These are phyloP conservation scores for Amorpha juglandis DNA, from an alignment of 2,888 invertebrate species.

Conservation along the genomic window DNA sequence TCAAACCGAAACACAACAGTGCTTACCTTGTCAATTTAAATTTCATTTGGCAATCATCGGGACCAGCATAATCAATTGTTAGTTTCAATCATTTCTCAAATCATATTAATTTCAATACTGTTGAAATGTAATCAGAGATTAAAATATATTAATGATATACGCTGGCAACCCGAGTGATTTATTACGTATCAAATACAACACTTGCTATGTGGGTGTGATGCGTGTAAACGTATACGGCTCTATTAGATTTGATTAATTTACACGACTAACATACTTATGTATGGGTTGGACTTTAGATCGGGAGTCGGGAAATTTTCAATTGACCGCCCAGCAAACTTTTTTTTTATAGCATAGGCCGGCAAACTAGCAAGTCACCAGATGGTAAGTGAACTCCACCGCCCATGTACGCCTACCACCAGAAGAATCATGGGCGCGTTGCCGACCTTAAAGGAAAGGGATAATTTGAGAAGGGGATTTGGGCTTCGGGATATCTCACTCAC, in stretches of 20 bases:
- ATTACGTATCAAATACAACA: constrained; percentile 36
- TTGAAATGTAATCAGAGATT: constrained; percentile 20
- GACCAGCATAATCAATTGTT: not conserved
- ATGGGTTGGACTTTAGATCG: constrained; percentile 1
- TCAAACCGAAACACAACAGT: no score
- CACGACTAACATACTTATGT: constrained; percentile 13
- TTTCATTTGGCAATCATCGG: not conserved
- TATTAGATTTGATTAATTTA: constrained; percentile 50
- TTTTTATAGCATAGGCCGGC: no score
- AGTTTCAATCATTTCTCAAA: constrained; percentile 9
- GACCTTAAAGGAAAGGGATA: no score
- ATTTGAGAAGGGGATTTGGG: no score
- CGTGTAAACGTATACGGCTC: constrained; percentile 44
- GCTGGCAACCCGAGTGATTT: constrained; percentile 29
- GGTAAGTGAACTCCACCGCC: no score
- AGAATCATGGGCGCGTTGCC: no score
- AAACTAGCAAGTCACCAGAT: no score
- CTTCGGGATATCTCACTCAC: no score
- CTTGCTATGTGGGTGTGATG: constrained; percentile 31
- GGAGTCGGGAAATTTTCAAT: not conserved
- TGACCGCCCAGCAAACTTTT: not conserved
- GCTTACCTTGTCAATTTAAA: no score
- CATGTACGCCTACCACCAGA: no score
- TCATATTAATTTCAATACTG: constrained; percentile 4
- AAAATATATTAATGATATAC: constrained; percentile 27